Base-by-base conservation (phyloP, 2,797 vertebrate species). In the Acrossocheilus fasciatus region DNA sequence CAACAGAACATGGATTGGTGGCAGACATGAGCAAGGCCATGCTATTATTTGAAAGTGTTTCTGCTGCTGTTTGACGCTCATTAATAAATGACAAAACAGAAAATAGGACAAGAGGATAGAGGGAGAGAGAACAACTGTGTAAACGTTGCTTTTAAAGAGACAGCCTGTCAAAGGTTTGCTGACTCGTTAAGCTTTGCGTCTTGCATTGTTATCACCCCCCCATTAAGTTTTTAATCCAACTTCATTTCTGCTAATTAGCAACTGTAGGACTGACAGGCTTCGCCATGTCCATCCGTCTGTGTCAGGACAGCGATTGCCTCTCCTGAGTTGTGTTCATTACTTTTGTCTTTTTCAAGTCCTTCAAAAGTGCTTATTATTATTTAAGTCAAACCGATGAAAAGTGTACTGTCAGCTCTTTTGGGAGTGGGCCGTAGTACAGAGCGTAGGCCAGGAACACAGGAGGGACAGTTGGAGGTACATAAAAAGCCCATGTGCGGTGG, bases 351-450 rank as follows among this genome's bases (percentile, higher is more conserved):
- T 90, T 91, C 85, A 89, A 91, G 90, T 90, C 89, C 89, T 91
- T 90, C 89, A 91, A 91, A 90, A 91, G 90, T 91, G 90, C 90
- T 91, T 91, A 91, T 90, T 91, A 86, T 91, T 91, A 88, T 91
- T 88, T 90, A 89, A 90, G 88, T 89, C 86, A 62, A 86, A 87
- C 81, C 23, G 3, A 82, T 69, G 79, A 52, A 85, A 89, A 91
- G 79, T 83, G 86, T 85, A 81, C 30, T 18, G 89, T 91, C 90
- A 91, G 89, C 90, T 85, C 81, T 91, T 91, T 83, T 41, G 70
- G 18, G 83, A 81, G 86, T 36, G 6, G 74, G 74, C 81, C 75
- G 74, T 73, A 34, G 79, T 82, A 73, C 52, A 64, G 34, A 66
- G 79, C 80, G 80, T 59, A 85, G 54, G 68, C 74, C 84, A 64